phyloP scores from a whole-genome alignment of 2,797 vertebrate genomes.

The Platyrinchus mystaceus region DNA sequence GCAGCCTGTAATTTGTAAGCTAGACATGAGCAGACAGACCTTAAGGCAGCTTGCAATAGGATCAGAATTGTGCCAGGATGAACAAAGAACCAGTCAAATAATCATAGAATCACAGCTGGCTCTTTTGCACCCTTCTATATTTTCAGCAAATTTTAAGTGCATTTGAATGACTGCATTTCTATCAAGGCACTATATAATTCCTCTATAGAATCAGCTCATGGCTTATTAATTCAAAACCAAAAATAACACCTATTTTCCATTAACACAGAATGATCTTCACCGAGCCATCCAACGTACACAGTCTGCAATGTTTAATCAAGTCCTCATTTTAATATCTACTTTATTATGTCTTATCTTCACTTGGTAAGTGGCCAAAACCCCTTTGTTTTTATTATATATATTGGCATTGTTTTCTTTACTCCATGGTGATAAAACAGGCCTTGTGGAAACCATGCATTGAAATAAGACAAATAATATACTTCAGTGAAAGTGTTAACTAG shows the following conservation, averaged over 20 bases:
- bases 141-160: neutral
- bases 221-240: neutral
- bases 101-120: conserved; percentile 1
- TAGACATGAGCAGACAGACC: conserved; percentile 11
- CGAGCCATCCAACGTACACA: conserved; percentile 84
- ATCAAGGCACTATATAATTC: neutral
- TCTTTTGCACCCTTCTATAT: neutral
- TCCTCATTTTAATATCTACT: conserved; percentile 85
- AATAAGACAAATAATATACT: neutral
- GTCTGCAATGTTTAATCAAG: conserved; percentile 87
- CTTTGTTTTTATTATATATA: neutral
- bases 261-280: conserved; percentile 82
- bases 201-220: neutral
- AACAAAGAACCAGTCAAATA: neutral
- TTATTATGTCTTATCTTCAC: conserved; percentile 86
- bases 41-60: conserved; percentile 14
- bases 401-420: neutral
- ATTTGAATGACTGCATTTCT: neutral
- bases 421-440: neutral
- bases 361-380: conserved; percentile 74
- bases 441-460: neutral
- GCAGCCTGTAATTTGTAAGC: conserved; percentile 29
- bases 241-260: conserved; percentile 39
- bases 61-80: neutral
- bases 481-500: neutral